These are phyloP conservation scores for Portunus trituberculatus DNA, from an alignment of 1,140 invertebrate species.

Conservation along the genomic window DNA sequence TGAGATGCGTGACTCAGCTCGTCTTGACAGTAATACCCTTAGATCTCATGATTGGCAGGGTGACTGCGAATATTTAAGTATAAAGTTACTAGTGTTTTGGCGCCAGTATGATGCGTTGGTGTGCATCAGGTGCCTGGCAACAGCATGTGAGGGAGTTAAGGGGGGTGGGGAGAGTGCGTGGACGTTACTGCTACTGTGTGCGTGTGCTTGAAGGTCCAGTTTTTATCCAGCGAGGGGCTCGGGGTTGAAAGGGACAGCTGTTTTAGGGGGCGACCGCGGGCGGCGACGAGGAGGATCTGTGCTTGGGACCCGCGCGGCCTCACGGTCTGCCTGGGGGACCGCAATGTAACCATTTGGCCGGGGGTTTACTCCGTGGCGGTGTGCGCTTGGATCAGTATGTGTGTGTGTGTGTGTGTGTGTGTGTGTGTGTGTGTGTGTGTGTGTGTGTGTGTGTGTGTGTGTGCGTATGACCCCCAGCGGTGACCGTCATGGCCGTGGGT, in stretches of 20 bases:
- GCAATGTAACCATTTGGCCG: neutral
- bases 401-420: slow-evolving; percentile 41
- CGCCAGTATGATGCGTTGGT: neutral
- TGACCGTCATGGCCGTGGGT: neutral
- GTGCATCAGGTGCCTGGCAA: slow-evolving; percentile 40
- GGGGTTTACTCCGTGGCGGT: neutral
- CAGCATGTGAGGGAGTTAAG: neutral
- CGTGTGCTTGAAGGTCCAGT: slow-evolving; percentile 54
- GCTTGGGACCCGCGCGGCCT: slow-evolving; percentile 38
- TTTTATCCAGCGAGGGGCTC: slow-evolving; percentile 30
- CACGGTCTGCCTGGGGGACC: neutral
- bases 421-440: slow-evolving; percentile 32
- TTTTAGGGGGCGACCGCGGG: neutral
- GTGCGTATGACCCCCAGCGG: slow-evolving; percentile 15
- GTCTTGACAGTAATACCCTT: neutral
- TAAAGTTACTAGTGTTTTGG: slow-evolving; percentile 6
- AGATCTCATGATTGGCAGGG: neutral
- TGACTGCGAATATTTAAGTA: neutral
- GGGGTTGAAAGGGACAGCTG: neutral
- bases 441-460: slow-evolving; percentile 38
- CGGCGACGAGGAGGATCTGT: slow-evolving; percentile 2
- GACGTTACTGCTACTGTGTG: slow-evolving; percentile 30
- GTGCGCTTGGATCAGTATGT: slow-evolving; percentile 25
- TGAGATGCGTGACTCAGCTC: neutral
- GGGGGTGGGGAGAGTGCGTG: slow-evolving; percentile 35